Evolutionary conservation across 2,888 invertebrate genomes (phyloP).

Genomic region (Drosophila melanosoma): DNA sequence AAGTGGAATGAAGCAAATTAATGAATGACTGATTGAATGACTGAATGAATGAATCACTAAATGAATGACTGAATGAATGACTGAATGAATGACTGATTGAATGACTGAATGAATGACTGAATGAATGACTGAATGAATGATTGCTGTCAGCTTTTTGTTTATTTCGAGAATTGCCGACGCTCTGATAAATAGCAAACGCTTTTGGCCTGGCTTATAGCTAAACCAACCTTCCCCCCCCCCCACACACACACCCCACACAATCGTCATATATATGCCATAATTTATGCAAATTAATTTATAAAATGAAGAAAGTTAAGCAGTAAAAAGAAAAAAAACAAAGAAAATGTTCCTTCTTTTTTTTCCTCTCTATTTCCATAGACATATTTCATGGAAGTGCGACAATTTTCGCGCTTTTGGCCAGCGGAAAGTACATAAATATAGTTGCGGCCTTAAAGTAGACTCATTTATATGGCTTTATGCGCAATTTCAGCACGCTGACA

Average conservation of each 20-base stretch:
- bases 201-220: slow-evolving; percentile 64
- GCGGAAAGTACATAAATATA: slow-evolving; percentile 72
- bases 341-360: no score
- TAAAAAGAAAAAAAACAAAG: background rate
- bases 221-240: background rate
- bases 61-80: slow-evolving; percentile 43
- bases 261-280: slow-evolving; percentile 70
- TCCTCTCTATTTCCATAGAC: slow-evolving; percentile 48
- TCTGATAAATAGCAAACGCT: slow-evolving; percentile 71
- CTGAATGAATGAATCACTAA: no score
- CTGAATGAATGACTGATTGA: slow-evolving; percentile 20
- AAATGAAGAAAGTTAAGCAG: slow-evolving; percentile 38
- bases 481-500: slow-evolving; percentile 80
- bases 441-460: slow-evolving; percentile 74
- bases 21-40: slow-evolving; percentile 29
- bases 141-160: slow-evolving; percentile 48
- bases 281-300: slow-evolving; percentile 79
- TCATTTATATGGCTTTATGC: slow-evolving; percentile 82
- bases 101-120: slow-evolving; percentile 3
- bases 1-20: slow-evolving; percentile 46
- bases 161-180: slow-evolving; percentile 1
- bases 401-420: slow-evolving; percentile 69
- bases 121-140: slow-evolving; percentile 54
- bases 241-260: no score
- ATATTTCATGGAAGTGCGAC: slow-evolving; percentile 75